Percentiles rank a stretch among this genome's conserved stretches.
Conservation (phyloP, 92 coral and sea anemone species). For the Heliopora coerulea region DNA sequence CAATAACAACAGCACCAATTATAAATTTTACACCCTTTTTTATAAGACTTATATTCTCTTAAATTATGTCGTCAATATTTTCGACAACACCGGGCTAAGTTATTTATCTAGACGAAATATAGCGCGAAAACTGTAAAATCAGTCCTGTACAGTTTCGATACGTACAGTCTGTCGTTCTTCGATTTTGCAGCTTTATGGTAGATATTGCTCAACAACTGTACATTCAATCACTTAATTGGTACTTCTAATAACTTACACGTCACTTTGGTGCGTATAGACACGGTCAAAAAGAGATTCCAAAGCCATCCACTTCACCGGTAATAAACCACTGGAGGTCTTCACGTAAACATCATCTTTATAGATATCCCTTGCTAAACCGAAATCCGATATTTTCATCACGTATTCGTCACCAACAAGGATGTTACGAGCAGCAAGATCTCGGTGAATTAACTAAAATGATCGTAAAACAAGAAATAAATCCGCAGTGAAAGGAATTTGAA, state of each 20-base stretch:
- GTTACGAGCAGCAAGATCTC: slow-evolving; percentile 92
- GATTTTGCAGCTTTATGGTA: too few relatives aligned
- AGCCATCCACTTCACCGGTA: slow-evolving; percentile 96
- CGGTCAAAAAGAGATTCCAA: slow-evolving; percentile 83
- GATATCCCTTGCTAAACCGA: slow-evolving; percentile 89
- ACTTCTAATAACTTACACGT: slow-evolving; percentile 65
- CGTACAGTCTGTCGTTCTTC: too few relatives aligned
- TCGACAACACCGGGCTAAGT: too few relatives aligned
- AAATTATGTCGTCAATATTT: too few relatives aligned
- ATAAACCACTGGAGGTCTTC: slow-evolving; percentile 70
- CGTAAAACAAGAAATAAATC: background rate
- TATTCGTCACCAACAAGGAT: slow-evolving; percentile 78
- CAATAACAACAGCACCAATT: too few relatives aligned
- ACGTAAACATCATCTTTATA: slow-evolving; percentile 79
- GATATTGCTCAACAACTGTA: too few relatives aligned
- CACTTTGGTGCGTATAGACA: slow-evolving; percentile 78
- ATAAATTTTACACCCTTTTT: too few relatives aligned
- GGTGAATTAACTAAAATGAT: slow-evolving; percentile 69
- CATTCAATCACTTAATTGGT: too few relatives aligned
- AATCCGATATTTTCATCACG: slow-evolving; percentile 92
- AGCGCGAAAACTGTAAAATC: too few relatives aligned
- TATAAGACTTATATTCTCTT: too few relatives aligned
- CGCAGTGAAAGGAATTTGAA: background rate
- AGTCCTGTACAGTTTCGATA: too few relatives aligned
- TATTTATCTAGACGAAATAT: too few relatives aligned